phyloP scores from a whole-genome alignment of 2,888 invertebrate genomes.

The Drosophila pseudotalamancana region DNA sequence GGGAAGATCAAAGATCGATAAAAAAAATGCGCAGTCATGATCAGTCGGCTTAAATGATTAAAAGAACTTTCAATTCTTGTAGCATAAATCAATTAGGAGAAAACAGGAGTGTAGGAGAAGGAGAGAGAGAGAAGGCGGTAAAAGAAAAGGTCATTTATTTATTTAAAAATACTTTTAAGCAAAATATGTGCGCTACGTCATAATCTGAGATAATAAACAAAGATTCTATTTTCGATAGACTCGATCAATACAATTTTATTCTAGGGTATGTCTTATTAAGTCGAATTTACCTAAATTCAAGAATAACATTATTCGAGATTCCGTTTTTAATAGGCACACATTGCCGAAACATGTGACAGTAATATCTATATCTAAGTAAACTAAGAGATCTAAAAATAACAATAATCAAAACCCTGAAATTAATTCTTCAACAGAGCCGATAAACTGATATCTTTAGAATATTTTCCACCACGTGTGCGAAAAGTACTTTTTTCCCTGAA shows the following conservation, averaged over 20 bases:
- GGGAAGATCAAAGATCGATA: background rate
- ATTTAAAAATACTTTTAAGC: too few relatives aligned
- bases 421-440: background rate
- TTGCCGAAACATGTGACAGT: too few relatives aligned
- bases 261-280: too few relatives aligned
- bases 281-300: too few relatives aligned
- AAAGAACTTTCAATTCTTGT: conserved; percentile 10
- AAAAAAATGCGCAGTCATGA: conserved; percentile 14
- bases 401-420: background rate
- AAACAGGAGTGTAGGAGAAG: background rate
- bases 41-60: background rate
- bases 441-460: background rate
- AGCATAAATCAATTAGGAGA: background rate
- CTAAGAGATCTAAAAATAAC: too few relatives aligned
- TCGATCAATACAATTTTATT: too few relatives aligned
- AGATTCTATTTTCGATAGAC: too few relatives aligned
- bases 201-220: too few relatives aligned
- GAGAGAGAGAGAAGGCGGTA: background rate
- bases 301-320: too few relatives aligned
- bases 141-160: background rate
- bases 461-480: background rate
- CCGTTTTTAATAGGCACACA: too few relatives aligned
- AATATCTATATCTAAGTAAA: too few relatives aligned
- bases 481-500: background rate
- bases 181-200: too few relatives aligned